A percentile compares a stretch with the other conserved stretches of the same genome.
These are phyloP conservation scores for Lutjanus argentimaculatus DNA, from an alignment of 2,797 vertebrate genomes.

Conservation along the genomic window DNA sequence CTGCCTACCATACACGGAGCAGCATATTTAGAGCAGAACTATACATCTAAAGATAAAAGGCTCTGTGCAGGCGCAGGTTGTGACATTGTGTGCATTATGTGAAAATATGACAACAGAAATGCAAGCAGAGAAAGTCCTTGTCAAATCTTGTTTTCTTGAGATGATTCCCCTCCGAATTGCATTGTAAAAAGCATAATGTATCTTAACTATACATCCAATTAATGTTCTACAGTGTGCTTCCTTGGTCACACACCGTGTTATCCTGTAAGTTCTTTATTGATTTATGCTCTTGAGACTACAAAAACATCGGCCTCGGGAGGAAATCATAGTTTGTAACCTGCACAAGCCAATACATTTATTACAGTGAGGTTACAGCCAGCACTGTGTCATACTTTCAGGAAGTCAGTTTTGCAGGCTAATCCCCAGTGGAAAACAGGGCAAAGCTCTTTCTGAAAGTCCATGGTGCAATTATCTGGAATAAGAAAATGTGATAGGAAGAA, in stretches of 20 bases:
- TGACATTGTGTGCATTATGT: constrained; percentile 7
- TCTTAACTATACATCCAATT: constrained; percentile 41
- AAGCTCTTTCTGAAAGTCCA: constrained; percentile 36
- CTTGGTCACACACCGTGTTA: constrained; percentile 45
- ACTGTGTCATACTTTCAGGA: constrained; percentile 47
- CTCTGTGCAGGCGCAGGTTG: background rate
- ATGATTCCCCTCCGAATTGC: background rate
- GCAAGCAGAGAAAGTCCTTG: background rate
- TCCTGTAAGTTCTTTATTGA: constrained; percentile 62
- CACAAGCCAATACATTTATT: constrained; percentile 61
- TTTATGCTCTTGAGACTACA: constrained; percentile 54
- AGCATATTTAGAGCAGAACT: constrained; percentile 18
- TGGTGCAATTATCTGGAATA: constrained; percentile 37
- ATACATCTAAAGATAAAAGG: constrained; percentile 30
- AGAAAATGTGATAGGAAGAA: constrained; percentile 31
- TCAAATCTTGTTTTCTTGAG: constrained; percentile 11
- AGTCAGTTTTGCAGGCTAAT: constrained; percentile 45
- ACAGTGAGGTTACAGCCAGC: constrained; percentile 28
- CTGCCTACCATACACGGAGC: constrained; percentile 14
- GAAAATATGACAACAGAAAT: constrained; percentile 13
- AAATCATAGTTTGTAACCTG: constrained; percentile 59
- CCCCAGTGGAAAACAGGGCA: constrained; percentile 33
- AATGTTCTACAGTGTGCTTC: constrained; percentile 35
- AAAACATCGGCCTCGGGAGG: constrained; percentile 39
- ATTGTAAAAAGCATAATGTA: constrained; percentile 20